phyloP scores from a whole-genome alignment of 2,797 vertebrate species.

The Enteromius argenteus region DNA sequence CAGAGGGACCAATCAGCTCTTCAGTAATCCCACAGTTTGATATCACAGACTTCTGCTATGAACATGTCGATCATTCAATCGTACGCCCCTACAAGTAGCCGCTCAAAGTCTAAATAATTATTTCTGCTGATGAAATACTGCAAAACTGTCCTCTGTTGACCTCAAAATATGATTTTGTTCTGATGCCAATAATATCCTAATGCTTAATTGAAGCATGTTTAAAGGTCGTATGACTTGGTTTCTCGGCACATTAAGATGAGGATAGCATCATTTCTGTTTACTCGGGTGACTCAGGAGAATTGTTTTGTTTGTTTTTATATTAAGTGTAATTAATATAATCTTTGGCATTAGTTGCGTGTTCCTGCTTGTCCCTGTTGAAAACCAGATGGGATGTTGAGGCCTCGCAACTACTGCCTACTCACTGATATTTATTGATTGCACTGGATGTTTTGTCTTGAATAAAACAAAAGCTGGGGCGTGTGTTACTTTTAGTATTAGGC shows the following conservation, averaged over 20 bases:
- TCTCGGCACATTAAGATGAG: background rate
- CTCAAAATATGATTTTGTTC: background rate
- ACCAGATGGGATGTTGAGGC: background rate
- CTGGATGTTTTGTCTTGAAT: slow-evolving; percentile 3
- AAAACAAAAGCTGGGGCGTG: background rate
- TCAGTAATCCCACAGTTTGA: slow-evolving; percentile 54
- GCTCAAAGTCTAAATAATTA: slow-evolving; percentile 7
- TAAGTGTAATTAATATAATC: slow-evolving; percentile 23
- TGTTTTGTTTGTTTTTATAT: background rate
- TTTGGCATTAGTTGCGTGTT: slow-evolving; percentile 9
- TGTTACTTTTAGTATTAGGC: background rate
- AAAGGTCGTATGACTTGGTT: background rate
- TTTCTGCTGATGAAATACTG: background rate
- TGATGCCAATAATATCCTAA: background rate
- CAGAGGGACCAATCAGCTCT: slow-evolving; percentile 69
- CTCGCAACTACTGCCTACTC: slow-evolving; percentile 19
- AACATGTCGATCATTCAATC: slow-evolving; percentile 47
- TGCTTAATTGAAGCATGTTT: background rate
- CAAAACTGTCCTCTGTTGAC: background rate
- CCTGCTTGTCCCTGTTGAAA: background rate
- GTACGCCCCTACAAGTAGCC: slow-evolving; percentile 27
- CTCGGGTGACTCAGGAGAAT: background rate
- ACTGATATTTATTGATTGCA: slow-evolving; percentile 31
- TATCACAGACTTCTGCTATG: slow-evolving; percentile 40
- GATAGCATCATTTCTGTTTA: slow-evolving; percentile 5